Evolutionary conservation across 2,888 invertebrate genomes (phyloP).

Genomic region (Oscheius sp.): DNA sequence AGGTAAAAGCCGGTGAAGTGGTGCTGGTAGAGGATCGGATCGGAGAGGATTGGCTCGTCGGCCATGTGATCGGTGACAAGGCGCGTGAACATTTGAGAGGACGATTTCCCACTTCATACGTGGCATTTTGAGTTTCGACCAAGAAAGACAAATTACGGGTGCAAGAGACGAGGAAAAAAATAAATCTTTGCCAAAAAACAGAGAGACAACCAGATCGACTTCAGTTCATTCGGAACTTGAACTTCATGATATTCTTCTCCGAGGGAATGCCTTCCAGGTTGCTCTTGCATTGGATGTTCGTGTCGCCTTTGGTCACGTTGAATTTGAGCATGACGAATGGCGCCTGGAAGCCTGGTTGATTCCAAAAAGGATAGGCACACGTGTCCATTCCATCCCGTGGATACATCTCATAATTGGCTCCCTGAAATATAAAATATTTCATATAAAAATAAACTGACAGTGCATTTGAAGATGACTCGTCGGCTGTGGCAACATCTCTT

Average conservation of each 20-base stretch:
- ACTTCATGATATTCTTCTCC: background rate
- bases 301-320: slow-evolving; percentile 17
- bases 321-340: slow-evolving; percentile 35
- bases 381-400: slow-evolving; percentile 34
- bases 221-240: slow-evolving; percentile 21
- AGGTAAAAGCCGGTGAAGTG: slow-evolving; percentile 49
- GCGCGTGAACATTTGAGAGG: slow-evolving; percentile 48
- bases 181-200: too few relatives aligned
- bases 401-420: slow-evolving; percentile 1
- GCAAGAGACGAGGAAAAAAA: too few relatives aligned
- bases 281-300: background rate
- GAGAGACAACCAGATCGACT: slow-evolving; percentile 13
- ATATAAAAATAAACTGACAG: background rate
- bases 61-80: slow-evolving; percentile 42
- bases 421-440: background rate
- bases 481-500: slow-evolving; percentile 17
- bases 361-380: slow-evolving; percentile 33
- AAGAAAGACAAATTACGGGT: too few relatives aligned
- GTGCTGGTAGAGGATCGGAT: slow-evolving; percentile 58
- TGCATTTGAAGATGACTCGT: slow-evolving; percentile 12
- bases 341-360: slow-evolving; percentile 20
- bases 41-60: slow-evolving; percentile 59
- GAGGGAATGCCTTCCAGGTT: slow-evolving; percentile 18
- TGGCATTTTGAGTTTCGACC: slow-evolving; percentile 41
- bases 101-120: slow-evolving; percentile 60